These are phyloP conservation scores for Enteromius thamalakanensis DNA, from an alignment of 2,797 vertebrate species.

Conservation along the genomic window DNA sequence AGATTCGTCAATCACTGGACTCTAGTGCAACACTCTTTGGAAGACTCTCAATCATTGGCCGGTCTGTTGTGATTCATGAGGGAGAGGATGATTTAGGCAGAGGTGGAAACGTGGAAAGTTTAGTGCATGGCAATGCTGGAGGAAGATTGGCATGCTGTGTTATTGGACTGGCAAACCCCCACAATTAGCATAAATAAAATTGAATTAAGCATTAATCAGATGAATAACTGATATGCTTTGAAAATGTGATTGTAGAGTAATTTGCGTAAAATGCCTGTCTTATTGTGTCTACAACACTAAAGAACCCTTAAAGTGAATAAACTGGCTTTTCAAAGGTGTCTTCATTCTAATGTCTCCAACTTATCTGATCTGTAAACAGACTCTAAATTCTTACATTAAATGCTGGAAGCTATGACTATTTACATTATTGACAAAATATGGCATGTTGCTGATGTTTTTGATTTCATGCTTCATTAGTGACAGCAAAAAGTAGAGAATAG, in stretches of 20 bases:
- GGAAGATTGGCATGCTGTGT: slow-evolving; percentile 89
- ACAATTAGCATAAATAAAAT: slow-evolving; percentile 73
- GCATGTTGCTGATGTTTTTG: neutral
- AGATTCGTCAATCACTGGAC: slow-evolving; percentile 68
- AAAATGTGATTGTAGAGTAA: neutral
- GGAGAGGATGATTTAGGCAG: slow-evolving; percentile 87
- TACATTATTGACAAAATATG: neutral
- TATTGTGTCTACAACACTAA: neutral
- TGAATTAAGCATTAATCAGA: neutral
- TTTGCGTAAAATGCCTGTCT: neutral
- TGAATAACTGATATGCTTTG: neutral
- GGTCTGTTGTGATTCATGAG: slow-evolving; percentile 88
- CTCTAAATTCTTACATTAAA: no score
- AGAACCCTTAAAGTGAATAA: neutral
- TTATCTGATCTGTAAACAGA: neutral
- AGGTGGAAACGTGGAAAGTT: slow-evolving; percentile 84
- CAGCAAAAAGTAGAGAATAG: neutral
- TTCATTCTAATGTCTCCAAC: neutral
- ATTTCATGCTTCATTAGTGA: neutral
- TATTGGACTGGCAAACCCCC: slow-evolving; percentile 77
- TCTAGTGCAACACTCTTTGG: slow-evolving; percentile 80
- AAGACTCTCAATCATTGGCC: slow-evolving; percentile 79
- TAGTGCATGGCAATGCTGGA: slow-evolving; percentile 90
- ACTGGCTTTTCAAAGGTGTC: neutral
- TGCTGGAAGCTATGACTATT: no score